phyloP scores from a whole-genome alignment of 1,140 invertebrate genomes.

The Platorchestia sp. region DNA sequence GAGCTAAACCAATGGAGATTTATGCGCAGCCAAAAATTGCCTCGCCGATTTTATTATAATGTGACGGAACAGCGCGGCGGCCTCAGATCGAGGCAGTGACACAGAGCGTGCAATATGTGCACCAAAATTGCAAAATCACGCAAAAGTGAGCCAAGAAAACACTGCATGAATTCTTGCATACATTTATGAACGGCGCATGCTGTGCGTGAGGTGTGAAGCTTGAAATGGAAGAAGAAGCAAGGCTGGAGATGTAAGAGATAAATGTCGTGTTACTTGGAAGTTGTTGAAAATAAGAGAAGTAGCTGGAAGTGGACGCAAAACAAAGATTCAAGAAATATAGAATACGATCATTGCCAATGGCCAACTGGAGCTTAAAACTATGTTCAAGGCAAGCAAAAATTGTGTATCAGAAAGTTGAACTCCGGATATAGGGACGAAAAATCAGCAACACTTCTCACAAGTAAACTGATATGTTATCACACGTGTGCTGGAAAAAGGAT shows the following conservation, averaged over 20 bases:
- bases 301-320: background rate
- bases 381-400: background rate
- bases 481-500: background rate
- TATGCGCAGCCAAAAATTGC: constrained; percentile 50
- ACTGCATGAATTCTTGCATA: background rate
- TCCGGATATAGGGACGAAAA: background rate
- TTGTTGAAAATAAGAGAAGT: background rate
- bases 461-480: background rate
- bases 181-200: background rate
- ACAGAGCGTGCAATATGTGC: background rate
- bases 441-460: background rate
- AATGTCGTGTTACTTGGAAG: background rate
- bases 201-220: background rate
- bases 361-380: background rate
- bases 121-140: background rate
- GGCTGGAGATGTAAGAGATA: background rate
- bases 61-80: background rate
- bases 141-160: background rate
- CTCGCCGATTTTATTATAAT: constrained; percentile 49
- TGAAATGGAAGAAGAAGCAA: background rate
- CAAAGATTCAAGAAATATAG: background rate
- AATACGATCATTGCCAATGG: background rate
- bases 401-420: too few species aligned
- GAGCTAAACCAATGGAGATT: constrained; percentile 54
- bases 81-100: background rate